These are phyloP conservation scores for Actinernus sp. DNA, from an alignment of 92 coral and sea anemone genomes.

Conservation along the genomic window DNA sequence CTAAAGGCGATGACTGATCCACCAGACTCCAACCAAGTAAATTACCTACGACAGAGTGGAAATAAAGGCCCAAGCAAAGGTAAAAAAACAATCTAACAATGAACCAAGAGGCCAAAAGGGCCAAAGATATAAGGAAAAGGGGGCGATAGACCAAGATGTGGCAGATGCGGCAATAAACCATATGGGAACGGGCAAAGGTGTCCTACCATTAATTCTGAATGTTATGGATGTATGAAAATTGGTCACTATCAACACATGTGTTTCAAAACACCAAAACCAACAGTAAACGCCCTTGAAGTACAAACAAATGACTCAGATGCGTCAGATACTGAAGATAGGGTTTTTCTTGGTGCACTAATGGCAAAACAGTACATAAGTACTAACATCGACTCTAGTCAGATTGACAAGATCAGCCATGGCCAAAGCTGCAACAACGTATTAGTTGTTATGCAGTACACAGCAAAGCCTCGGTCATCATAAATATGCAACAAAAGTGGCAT, in stretches of 20 bases:
- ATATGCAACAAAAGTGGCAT: too few relatives aligned
- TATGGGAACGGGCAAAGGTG: conserved; percentile 25
- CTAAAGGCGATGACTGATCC: conserved; percentile 37
- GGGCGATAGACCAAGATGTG: conserved; percentile 18
- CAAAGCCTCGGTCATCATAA: too few relatives aligned
- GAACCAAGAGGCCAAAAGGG: conserved; percentile 1
- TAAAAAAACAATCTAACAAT: conserved; percentile 3
- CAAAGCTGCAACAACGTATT: not conserved
- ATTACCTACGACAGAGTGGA: conserved; percentile 4
- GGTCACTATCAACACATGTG: conserved; percentile 21
- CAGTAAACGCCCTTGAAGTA: not conserved
- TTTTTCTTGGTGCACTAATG: not conserved
- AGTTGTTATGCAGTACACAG: conserved; percentile 2
- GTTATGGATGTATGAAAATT: conserved; percentile 34
- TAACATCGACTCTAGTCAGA: not conserved
- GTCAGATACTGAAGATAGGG: not conserved
- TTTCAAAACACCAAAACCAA: not conserved
- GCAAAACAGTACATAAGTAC: conserved; percentile 1
- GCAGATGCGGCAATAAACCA: too few relatives aligned
- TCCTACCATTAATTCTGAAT: conserved; percentile 45
- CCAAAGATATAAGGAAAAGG: conserved; percentile 6
- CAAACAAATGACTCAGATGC: not conserved
- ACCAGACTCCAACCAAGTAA: conserved; percentile 8
- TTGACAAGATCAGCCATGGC: not conserved
- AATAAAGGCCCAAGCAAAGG: not conserved